phyloP scores from a whole-genome alignment of 1,140 invertebrate species.

The Sitophilus oryzae region DNA sequence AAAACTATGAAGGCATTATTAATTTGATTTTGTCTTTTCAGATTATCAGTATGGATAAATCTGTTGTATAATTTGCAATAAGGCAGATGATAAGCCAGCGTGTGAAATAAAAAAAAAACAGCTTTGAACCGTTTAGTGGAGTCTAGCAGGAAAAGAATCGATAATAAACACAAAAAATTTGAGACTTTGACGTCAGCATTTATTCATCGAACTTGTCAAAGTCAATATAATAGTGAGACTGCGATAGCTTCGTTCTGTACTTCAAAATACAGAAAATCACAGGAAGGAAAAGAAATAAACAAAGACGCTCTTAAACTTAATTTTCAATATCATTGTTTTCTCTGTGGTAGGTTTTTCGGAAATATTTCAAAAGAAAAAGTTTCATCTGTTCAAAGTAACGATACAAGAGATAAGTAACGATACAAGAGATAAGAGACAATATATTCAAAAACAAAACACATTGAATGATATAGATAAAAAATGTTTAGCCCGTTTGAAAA shows the following conservation, averaged over 20 bases:
- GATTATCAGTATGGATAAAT: slow-evolving; percentile 6
- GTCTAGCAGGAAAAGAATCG: slow-evolving; percentile 2
- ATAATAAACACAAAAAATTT: slow-evolving; percentile 2
- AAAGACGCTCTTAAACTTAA: slow-evolving; percentile 9
- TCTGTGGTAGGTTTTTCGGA: slow-evolving; percentile 12
- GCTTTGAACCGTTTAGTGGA: not conserved
- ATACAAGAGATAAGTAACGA: no score
- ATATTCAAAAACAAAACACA: slow-evolving; percentile 11
- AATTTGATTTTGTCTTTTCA: no score
- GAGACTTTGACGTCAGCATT: slow-evolving; percentile 6
- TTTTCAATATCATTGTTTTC: slow-evolving; percentile 13
- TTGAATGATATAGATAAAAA: slow-evolving; percentile 14
- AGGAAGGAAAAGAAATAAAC: slow-evolving; percentile 9
- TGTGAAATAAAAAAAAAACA: slow-evolving; percentile 1
- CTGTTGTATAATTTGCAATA: slow-evolving; percentile 7
- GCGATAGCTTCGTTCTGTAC: slow-evolving; percentile 1
- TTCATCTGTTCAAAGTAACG: slow-evolving; percentile 8
- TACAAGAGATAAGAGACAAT: no score
- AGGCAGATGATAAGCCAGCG: not conserved
- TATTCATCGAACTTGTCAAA: slow-evolving; percentile 11
- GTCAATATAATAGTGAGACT: slow-evolving; percentile 11
- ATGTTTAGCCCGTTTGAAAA: slow-evolving; percentile 13
- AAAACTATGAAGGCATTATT: no score
- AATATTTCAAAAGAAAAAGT: slow-evolving; percentile 3
- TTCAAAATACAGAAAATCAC: slow-evolving; percentile 2